A percentile compares a stretch with the other conserved stretches of the same genome.
These are phyloP conservation scores for Hydrophis major DNA, from an alignment of 2,797 vertebrate genomes.

Conservation along the genomic window DNA sequence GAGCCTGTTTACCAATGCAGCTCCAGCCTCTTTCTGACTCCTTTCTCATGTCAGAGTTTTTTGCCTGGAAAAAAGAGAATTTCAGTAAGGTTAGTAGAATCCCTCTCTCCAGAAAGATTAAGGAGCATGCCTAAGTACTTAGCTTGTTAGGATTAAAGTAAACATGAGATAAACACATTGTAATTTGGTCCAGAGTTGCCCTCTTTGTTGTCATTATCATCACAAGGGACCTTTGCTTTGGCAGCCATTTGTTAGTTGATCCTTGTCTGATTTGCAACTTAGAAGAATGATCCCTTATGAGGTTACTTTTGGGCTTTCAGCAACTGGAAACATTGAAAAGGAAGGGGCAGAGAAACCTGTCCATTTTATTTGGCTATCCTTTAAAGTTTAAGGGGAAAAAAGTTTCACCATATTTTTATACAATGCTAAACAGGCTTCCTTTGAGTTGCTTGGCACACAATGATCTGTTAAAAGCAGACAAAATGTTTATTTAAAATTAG, in stretches of 20 bases:
- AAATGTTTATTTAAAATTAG: background rate
- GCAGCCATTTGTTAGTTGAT: background rate
- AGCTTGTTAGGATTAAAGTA: constrained; percentile 36
- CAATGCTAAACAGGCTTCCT: background rate
- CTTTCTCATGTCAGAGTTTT: background rate
- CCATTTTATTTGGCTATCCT: constrained; percentile 9
- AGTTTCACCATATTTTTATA: background rate
- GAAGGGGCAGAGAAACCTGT: background rate
- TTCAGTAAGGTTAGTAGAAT: background rate
- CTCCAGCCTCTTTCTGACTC: constrained; percentile 4
- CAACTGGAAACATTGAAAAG: background rate
- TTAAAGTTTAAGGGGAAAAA: background rate
- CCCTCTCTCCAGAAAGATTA: constrained; percentile 24
- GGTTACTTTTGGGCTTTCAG: background rate
- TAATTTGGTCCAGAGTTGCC: constrained; percentile 24
- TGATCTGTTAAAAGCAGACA: background rate
- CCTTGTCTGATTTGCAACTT: constrained; percentile 6
- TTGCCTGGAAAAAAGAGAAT: constrained; percentile 7
- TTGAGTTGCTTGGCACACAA: background rate
- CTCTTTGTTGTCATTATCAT: constrained; percentile 19
- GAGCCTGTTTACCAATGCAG: constrained; percentile 34
- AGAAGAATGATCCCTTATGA: constrained; percentile 3
- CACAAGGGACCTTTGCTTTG: constrained; percentile 15
- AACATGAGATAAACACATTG: constrained; percentile 49
- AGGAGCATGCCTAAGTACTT: constrained; percentile 21